Evolutionary conservation across 1,140 invertebrate genomes (phyloP).

Genomic region (Eueides isabella): DNA sequence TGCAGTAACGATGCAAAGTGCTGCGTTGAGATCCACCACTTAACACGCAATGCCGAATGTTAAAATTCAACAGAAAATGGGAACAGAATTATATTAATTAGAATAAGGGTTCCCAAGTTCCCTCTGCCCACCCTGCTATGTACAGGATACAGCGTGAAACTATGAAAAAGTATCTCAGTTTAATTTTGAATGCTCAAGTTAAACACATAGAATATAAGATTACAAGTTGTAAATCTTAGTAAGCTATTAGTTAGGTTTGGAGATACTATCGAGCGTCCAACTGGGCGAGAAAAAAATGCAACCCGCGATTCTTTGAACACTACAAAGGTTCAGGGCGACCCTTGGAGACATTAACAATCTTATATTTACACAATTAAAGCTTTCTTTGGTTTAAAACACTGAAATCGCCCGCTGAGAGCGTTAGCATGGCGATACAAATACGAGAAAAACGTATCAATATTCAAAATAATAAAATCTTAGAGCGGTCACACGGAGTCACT

Average conservation of each 20-base stretch:
- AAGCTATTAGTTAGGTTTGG: constrained; percentile 48
- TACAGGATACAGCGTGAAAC: too few relatives aligned
- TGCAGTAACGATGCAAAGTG: too few relatives aligned
- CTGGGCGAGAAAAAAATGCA: constrained; percentile 53
- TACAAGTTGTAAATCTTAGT: constrained; percentile 31
- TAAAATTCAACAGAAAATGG: too few relatives aligned
- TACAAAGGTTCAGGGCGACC: constrained; percentile 48
- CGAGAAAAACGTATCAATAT: constrained; percentile 79
- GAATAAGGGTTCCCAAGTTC: too few relatives aligned
- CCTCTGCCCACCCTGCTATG: too few relatives aligned
- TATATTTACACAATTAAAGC: constrained; percentile 42
- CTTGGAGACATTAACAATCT: constrained; percentile 37
- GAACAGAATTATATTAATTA: too few relatives aligned
- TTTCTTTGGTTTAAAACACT: constrained; percentile 32
- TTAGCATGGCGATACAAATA: constrained; percentile 71
- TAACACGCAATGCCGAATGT: too few relatives aligned
- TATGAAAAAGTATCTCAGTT: too few relatives aligned
- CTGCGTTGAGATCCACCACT: too few relatives aligned
- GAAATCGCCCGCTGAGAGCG: constrained; percentile 70
- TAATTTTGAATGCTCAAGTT: neutral
- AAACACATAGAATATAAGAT: constrained; percentile 24
- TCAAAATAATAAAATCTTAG: constrained; percentile 80
- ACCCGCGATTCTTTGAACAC: constrained; percentile 66
- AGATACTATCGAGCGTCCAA: constrained; percentile 66
- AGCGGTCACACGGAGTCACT: constrained; percentile 69